Evolutionary conservation across 2,888 invertebrate genomes (phyloP), one percentile per base, ranked within the genome.

Genomic region (Drosophila diplacantha): DNA sequence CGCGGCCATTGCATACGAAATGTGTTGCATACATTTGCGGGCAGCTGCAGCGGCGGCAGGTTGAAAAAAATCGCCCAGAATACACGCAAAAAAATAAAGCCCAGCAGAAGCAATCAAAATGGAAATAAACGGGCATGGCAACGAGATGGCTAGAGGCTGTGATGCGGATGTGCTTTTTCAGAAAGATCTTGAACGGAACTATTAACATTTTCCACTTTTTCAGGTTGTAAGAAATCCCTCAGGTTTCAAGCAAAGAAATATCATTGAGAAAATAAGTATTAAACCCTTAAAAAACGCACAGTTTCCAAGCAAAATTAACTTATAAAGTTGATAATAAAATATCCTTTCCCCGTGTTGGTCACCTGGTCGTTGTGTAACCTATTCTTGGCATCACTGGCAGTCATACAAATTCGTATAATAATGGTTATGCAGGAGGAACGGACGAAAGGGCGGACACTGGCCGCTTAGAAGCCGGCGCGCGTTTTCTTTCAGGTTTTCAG

Each of bases 1-100:
- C 72, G 83, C 61, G 83, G 73, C 79, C 72, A 74, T 74, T 81
- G 80, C 84, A 83, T 83, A 78, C 81, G 71, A 81, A 80, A 79
- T 80, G 84, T 79, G 82, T 74, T 81, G 80, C 80, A 79, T 81
- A 81, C 82, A 81, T 81, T 83, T 80, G 71, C 35, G 80, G 69
- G 67, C 72, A 65, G 44, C 22, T 44, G 51, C 29, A 43, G 51
- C 52, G 41, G 35, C 18, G 14, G 44, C 24, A 39, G 51, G 41
- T 58, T 38, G 37, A 39, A 39, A 56, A 56, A 58, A 52, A 31
- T 39, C 37, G 41, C 37, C 1, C 41, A 44, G 54, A 46, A 38
- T 59, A 29, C 47, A 49, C 43, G 22, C 35, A 38, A 59, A 52
- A 52, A 62, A 54, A 34, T 43, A 39, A 44, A 52, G 55, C 38